A percentile compares a stretch with the other conserved stretches of the same genome.
Evolutionary conservation across 2,113 vertebrate species (phyloP).

Genomic region (Morone chrysops): DNA sequence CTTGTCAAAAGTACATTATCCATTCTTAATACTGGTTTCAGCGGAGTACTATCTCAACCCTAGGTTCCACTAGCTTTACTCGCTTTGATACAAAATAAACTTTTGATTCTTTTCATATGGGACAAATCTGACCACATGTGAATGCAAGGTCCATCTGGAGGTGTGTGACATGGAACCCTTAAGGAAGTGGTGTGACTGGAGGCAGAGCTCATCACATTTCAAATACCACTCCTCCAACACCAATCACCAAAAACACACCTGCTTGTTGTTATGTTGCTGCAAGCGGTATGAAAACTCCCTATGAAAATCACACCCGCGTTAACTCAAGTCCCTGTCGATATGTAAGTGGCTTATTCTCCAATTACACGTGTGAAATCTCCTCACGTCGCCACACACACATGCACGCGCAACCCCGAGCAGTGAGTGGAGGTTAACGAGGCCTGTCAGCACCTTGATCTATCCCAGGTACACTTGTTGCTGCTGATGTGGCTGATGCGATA

Average conservation of each 20-base stretch:
- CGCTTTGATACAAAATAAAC: not conserved
- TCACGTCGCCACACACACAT: not conserved
- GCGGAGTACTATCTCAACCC: no score
- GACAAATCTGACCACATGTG: no score
- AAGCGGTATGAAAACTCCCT: slow-evolving; percentile 33
- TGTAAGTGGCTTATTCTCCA: slow-evolving; percentile 72
- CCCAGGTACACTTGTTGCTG: slow-evolving; percentile 56
- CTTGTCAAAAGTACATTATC: no score
- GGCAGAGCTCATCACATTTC: slow-evolving; percentile 32
- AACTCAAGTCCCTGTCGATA: slow-evolving; percentile 41
- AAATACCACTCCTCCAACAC: slow-evolving; percentile 21
- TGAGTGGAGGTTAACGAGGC: slow-evolving; percentile 64
- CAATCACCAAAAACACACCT: slow-evolving; percentile 45
- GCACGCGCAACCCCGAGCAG: slow-evolving; percentile 5
- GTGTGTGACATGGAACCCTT: not conserved
- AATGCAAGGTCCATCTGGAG: not conserved
- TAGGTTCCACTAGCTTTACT: not conserved
- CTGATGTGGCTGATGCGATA: slow-evolving; percentile 47
- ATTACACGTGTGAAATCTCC: slow-evolving; percentile 80
- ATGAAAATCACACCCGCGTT: slow-evolving; percentile 52
- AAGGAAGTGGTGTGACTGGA: not conserved
- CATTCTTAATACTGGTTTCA: no score
- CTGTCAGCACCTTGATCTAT: slow-evolving; percentile 60
- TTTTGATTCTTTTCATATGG: not conserved
- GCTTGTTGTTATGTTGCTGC: slow-evolving; percentile 50